A percentile compares a stretch with the other conserved stretches of the same genome.
Evolutionary conservation across 2,888 invertebrate species (phyloP).

Genomic region (Spilosoma lubricipeda): DNA sequence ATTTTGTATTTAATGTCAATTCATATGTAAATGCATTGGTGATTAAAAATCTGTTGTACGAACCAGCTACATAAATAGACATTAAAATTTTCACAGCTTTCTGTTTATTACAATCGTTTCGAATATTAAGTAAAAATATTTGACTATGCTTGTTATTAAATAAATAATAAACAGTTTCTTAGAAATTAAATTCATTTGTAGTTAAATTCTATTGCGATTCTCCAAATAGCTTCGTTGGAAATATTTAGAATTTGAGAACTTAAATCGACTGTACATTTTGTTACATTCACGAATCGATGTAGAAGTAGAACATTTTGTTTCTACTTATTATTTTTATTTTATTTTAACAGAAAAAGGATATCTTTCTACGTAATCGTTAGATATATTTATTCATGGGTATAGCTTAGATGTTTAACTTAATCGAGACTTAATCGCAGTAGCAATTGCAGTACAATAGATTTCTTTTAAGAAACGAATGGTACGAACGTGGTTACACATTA

Average conservation of each 20-base stretch:
- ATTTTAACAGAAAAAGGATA: not conserved
- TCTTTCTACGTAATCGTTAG: not conserved
- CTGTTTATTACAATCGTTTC: not conserved
- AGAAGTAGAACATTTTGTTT: not conserved
- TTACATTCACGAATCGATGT: not conserved
- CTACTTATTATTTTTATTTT: not conserved
- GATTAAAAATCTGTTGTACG: conserved; percentile 27
- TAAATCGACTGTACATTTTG: not conserved
- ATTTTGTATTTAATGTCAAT: conserved; percentile 33
- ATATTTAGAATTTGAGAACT: conserved; percentile 10
- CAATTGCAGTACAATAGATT: not conserved
- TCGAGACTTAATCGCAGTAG: not conserved
- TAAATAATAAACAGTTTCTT: conserved; percentile 7
- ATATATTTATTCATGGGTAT: not conserved
- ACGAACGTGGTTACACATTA: not conserved
- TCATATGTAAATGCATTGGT: conserved; percentile 41
- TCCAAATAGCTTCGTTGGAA: conserved; percentile 16
- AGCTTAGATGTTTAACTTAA: not conserved
- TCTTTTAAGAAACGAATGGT: not conserved
- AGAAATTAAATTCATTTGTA: conserved; percentile 12
- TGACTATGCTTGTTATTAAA: not conserved
- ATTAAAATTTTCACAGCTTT: conserved; percentile 26
- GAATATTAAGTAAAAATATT: conserved; percentile 1
- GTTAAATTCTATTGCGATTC: conserved; percentile 8
- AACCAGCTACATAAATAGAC: conserved; percentile 16